Conservation (phyloP, 2,888 invertebrate species). For the Hemicrepidius hirtus region DNA sequence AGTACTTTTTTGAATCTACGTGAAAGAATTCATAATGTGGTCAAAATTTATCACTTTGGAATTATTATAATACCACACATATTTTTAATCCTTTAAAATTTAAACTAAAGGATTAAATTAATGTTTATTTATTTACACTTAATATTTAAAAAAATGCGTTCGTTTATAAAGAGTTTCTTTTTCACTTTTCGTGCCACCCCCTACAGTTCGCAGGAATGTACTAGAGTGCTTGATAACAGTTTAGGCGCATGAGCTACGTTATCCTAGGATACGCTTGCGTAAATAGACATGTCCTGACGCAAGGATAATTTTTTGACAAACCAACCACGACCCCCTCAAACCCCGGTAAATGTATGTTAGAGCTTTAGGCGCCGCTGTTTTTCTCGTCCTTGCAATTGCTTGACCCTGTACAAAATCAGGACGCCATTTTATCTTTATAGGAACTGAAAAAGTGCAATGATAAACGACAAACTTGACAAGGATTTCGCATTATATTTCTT, state of each 20-base stretch:
- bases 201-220: constrained; percentile 38
- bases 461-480: not conserved
- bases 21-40: constrained; percentile 23
- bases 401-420: constrained; percentile 8
- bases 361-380: not conserved
- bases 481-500: no score
- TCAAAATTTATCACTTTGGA: constrained; percentile 6
- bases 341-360: not conserved
- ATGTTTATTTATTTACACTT: not conserved
- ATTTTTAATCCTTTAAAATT: not conserved
- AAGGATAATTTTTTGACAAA: constrained; percentile 24
- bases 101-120: not conserved
- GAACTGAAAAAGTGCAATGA: not conserved
- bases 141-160: constrained; percentile 14
- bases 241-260: constrained; percentile 46
- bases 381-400: constrained; percentile 10
- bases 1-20: constrained; percentile 35
- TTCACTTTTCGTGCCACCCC: constrained; percentile 29
- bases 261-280: constrained; percentile 59
- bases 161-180: constrained; percentile 27
- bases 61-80: constrained; percentile 1
- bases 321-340: not conserved
- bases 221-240: constrained; percentile 44
- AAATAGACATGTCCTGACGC: constrained; percentile 49
- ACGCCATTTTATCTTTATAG: constrained; percentile 1